Base-by-base conservation (phyloP, 1,140 invertebrate genomes). In the Anadara kagoshimensis region DNA sequence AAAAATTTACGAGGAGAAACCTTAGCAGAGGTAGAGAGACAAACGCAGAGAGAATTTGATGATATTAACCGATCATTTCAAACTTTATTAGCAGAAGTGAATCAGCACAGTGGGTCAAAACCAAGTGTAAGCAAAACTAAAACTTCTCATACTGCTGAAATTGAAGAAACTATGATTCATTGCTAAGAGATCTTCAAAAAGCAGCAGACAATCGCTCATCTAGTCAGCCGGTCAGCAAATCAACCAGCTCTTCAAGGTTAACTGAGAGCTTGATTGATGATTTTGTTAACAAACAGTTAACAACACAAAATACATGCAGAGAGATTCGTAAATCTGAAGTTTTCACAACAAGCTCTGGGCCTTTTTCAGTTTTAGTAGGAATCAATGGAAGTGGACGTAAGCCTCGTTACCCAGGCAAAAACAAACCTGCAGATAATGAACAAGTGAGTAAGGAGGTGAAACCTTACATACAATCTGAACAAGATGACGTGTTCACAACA, bases 1-100 rank as follows among this genome's bases (percentile, higher is more conserved):
- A 59, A 58, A 29, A 47, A 70, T 54, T 69, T 66, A 45, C 63
- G 43, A 29, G 75, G 68, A 51, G 69, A 63, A 69, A 41, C 69
- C 20, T 76, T 74, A 58, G 76, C 65, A 43, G 78, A 85, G 44
- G 59, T 80, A 11, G 80, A 85, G 49, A 76, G 79, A 54, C 75
- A 83, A 59, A 83, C 82, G 16, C 79, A 86, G 49, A 76, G 76
- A 41, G 85, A 86, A 70, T 85, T 85, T 77, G 85, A 86, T 44
- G 72, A 82, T 24, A 83, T 86, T 18, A 81, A 80, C n/a, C 83
- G 80, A 57, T 83, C 85, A 44, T 86, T 86, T 77, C 83, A 86
- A 62, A 79, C 81, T 56, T 73, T 86, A 26, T 69, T 86, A 11
- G 85, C 83, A 65, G 85, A 86, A 66, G 83, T 86, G 20, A 49